Percentiles rank a stretch among this genome's conserved stretches.
Evolutionary conservation across 2,113 vertebrate genomes (phyloP).

Genomic region (Arothron firmamentum): DNA sequence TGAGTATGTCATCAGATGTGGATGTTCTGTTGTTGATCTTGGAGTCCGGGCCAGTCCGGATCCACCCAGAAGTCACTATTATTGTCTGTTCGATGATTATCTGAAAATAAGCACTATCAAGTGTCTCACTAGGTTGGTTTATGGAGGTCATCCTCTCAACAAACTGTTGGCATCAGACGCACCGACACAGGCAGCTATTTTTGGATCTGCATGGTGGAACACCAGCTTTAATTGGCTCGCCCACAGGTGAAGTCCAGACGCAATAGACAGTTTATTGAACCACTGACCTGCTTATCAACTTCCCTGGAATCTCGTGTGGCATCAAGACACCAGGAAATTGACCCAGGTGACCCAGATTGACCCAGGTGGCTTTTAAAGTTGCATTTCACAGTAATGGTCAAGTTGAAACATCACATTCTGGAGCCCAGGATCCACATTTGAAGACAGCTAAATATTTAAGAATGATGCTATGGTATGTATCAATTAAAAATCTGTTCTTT

Average conservation of each 20-base stretch:
- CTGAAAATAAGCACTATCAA: not conserved
- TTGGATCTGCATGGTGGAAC: not conserved
- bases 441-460: too few species aligned
- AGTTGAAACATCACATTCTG: too few species aligned
- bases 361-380: not conserved
- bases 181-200: not conserved
- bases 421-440: too few species aligned
- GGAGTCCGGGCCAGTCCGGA: constrained; percentile 17
- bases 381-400: not conserved
- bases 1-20: constrained; percentile 8
- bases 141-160: not conserved
- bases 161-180: not conserved
- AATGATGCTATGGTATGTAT: too few species aligned
- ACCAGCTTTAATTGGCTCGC: constrained; percentile 1
- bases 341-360: constrained; percentile 20
- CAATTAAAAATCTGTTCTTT: too few species aligned
- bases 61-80: constrained; percentile 20
- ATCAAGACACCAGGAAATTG: constrained; percentile 15
- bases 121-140: not conserved
- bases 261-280: constrained; percentile 3
- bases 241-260: constrained; percentile 30
- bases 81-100: constrained; percentile 27
- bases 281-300: constrained; percentile 8
- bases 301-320: constrained; percentile 12
- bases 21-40: constrained; percentile 13